Conservation (phyloP, 2,888 invertebrate species). For the Scaptomyza tumidula region DNA sequence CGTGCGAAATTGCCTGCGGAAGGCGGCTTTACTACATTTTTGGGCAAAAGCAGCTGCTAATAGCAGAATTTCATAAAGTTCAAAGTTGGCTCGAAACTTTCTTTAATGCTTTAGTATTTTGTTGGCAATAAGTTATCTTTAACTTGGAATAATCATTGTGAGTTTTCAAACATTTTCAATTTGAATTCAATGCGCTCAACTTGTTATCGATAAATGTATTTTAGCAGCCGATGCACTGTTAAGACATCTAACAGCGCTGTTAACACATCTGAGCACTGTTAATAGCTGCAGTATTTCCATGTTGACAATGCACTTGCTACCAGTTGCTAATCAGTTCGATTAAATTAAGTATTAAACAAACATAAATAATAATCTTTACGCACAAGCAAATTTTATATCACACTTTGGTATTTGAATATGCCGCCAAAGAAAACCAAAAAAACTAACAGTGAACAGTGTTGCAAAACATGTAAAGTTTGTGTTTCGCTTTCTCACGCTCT, state of each 20-base stretch:
- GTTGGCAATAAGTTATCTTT: not conserved
- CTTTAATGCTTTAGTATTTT: not conserved
- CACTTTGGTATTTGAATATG: not conserved
- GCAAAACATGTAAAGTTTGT: not conserved
- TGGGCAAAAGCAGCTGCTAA: conserved; percentile 4
- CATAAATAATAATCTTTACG: not conserved
- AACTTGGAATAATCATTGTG: too few relatives aligned
- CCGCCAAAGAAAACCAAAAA: not conserved
- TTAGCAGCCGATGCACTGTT: not conserved
- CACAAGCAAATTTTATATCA: not conserved
- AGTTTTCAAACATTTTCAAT: not conserved
- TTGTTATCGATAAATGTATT: conserved; percentile 35
- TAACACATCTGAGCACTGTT: conserved; percentile 8
- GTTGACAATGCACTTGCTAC: not conserved
- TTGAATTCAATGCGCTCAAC: conserved; percentile 15
- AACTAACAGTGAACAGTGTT: conserved; percentile 26
- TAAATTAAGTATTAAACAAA: not conserved
- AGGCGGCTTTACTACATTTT: not conserved
- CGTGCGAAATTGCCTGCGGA: conserved; percentile 28
- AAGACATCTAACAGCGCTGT: conserved; percentile 5
- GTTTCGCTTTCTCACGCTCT: conserved; percentile 1
- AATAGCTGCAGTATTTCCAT: not conserved
- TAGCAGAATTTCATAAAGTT: conserved; percentile 3
- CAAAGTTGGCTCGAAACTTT: not conserved
- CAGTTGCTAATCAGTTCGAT: not conserved